Evolutionary conservation across 2,113 vertebrate genomes (phyloP), one percentile per base, ranked within the genome.

Genomic region (Myanophis thanlyinensis): DNA sequence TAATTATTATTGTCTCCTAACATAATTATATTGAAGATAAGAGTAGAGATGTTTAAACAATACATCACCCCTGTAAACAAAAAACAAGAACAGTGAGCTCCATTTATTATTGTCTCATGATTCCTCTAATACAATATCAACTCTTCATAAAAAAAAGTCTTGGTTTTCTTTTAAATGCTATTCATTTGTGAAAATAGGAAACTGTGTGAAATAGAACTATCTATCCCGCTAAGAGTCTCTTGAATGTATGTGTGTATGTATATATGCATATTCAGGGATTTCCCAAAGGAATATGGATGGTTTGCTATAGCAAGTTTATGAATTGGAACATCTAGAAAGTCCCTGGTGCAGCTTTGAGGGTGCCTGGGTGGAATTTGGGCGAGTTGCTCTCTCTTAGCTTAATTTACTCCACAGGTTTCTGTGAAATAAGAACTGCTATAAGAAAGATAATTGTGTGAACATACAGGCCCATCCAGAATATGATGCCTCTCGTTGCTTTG

Each of bases 401-500:
- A 47, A 84, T 53, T 30, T 84, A 53, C 22, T 89, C 49, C 46
- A 4, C 48, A 40, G 59, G 35, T 35, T 59, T 53, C 44, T 48
- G 44, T 56, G 53, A 86, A 89, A 93, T 51, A 30, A 59, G 44
- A 48, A 54, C 44, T 49, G 6, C 30, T 85, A 11, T 53, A 92
- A 92, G 35, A 80, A 80, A 18, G 54, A 27, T 90, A 51, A 89
- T 84, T 59, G 18, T 92, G 88, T 92, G 88, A 44, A 89, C 52
- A 47, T 49, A 67, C 97, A 99, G 99, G 97, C 97, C 94, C 98
- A 98, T 95, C 93, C 97, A 11, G 98, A 99, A 47, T 99, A 99
- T 27, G 98, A 99, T 92, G 93, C 98, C 6, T 97, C 93, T 51
- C 99, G 98, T 94, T 99, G 99, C 96, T 98, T 98, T 53, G 99